phyloP scores from a whole-genome alignment of 2,888 invertebrate species.

The Odontothrips loti region DNA sequence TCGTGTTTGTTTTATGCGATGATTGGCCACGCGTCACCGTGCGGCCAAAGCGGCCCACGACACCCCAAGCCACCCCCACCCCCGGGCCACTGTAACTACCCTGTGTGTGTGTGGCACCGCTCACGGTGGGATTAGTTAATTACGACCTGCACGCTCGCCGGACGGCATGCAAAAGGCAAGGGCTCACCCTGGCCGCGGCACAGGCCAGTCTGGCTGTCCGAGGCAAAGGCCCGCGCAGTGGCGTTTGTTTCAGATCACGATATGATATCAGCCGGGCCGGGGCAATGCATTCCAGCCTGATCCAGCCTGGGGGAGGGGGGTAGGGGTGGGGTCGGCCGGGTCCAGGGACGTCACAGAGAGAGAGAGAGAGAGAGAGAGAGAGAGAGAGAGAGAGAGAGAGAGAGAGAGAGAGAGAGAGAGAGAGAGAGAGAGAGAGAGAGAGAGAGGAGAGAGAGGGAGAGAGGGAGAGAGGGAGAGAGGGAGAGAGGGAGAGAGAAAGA shows the following conservation, averaged over 20 bases:
- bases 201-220: not conserved
- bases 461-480: too few species aligned
- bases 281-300: not conserved
- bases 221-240: not conserved
- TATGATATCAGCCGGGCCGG: not conserved
- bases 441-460: too few species aligned
- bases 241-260: not conserved
- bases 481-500: too few species aligned
- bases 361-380: too few species aligned
- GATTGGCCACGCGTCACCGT: not conserved
- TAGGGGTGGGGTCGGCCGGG: too few species aligned
- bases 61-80: not conserved
- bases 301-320: too few species aligned
- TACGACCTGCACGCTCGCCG: not conserved
- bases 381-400: too few species aligned
- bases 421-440: too few species aligned
- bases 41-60: not conserved
- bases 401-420: too few species aligned
- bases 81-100: not conserved
- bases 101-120: too few species aligned
- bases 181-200: not conserved
- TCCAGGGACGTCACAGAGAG: too few species aligned
- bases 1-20: constrained; percentile 18
- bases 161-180: not conserved
- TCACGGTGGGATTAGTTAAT: not conserved